Evolutionary conservation across 2,888 invertebrate species (phyloP).

Genomic region (Zygaena filipendulae): DNA sequence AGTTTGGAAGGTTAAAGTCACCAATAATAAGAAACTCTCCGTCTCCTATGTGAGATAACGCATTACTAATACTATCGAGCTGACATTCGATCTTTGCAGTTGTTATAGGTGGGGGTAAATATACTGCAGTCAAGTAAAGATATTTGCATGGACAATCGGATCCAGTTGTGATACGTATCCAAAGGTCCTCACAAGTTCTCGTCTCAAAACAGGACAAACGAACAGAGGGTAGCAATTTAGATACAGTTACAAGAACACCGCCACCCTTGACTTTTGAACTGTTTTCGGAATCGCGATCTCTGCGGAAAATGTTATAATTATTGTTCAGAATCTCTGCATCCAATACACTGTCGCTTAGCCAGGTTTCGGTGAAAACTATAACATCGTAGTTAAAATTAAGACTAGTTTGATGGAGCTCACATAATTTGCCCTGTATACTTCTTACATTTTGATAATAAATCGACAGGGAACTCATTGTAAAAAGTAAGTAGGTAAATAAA

Average conservation of each 20-base stretch:
- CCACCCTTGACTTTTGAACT: background rate
- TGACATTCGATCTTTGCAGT: too few relatives aligned
- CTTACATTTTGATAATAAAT: slow-evolving; percentile 4
- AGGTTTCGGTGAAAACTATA: slow-evolving; percentile 2
- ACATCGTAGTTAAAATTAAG: slow-evolving; percentile 1
- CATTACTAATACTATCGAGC: too few relatives aligned
- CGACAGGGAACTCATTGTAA: too few relatives aligned
- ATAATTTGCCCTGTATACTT: background rate
- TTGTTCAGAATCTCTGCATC: background rate
- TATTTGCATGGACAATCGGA: too few relatives aligned
- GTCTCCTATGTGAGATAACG: too few relatives aligned
- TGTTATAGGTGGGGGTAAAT: slow-evolving; percentile 3
- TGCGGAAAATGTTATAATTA: slow-evolving; percentile 1
- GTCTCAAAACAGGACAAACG: background rate
- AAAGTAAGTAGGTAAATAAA: too few relatives aligned
- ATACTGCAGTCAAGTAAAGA: slow-evolving; percentile 2
- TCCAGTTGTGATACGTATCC: too few relatives aligned
- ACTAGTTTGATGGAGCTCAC: background rate
- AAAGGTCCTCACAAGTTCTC: background rate
- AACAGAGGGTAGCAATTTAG: background rate
- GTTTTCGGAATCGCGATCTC: slow-evolving; percentile 1
- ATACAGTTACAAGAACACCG: slow-evolving; percentile 1
- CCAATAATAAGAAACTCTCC: too few relatives aligned
- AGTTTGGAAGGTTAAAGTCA: too few relatives aligned
- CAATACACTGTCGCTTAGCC: background rate